These are phyloP conservation scores for Phyllopteryx taeniolatus DNA, from an alignment of 2,113 vertebrate genomes.

Conservation along the genomic window DNA sequence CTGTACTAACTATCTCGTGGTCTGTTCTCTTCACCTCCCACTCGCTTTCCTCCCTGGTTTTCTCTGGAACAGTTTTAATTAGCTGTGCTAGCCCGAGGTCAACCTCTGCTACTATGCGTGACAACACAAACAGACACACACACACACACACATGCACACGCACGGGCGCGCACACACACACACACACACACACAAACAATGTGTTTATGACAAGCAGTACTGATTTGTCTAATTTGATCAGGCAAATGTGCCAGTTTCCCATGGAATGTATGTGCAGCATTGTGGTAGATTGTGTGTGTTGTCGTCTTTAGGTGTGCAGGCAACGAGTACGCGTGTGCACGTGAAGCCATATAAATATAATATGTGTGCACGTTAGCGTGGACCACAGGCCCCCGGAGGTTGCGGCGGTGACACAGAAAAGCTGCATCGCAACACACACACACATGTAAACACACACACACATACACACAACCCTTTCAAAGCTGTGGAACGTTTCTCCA, in stretches of 20 bases:
- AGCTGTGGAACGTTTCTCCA: slow-evolving; percentile 15
- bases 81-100: slow-evolving; percentile 62
- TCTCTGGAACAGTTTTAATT: slow-evolving; percentile 68
- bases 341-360: not conserved
- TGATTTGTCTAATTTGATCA: slow-evolving; percentile 35
- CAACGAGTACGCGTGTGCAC: not conserved
- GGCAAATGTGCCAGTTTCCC: slow-evolving; percentile 22
- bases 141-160: not conserved
- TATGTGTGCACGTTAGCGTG: slow-evolving; percentile 7
- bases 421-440: slow-evolving; percentile 36
- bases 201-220: slow-evolving; percentile 48
- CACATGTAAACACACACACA: slow-evolving; percentile 4
- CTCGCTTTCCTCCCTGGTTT: slow-evolving; percentile 38
- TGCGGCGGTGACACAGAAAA: slow-evolving; percentile 64
- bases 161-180: slow-evolving; percentile 7
- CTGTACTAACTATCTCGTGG: slow-evolving; percentile 22
- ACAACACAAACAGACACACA: slow-evolving; percentile 23
- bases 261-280: not conserved
- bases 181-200: slow-evolving; percentile 5
- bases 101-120: slow-evolving; percentile 60
- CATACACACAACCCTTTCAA: not conserved
- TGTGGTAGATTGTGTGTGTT: not conserved
- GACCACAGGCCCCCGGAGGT: slow-evolving; percentile 46
- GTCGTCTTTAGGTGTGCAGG: slow-evolving; percentile 9
- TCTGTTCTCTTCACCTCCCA: slow-evolving; percentile 16